Percentiles rank a stretch among this genome's conserved stretches.
Conservation (phyloP, 1,140 invertebrate genomes). For the Drosophila lacertosa region DNA sequence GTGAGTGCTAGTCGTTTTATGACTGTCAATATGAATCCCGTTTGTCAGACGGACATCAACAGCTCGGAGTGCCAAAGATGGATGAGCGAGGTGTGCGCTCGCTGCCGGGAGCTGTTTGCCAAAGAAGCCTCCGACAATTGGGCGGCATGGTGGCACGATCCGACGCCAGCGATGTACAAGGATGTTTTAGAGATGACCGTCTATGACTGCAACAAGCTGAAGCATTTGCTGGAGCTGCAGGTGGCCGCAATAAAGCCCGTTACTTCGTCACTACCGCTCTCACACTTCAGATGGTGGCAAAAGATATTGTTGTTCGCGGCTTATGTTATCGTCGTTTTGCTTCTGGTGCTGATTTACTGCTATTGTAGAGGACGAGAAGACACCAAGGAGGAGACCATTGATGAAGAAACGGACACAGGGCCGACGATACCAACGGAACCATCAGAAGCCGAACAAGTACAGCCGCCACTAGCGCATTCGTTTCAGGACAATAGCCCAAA, state of each 20-base stretch:
- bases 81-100: slow-evolving; percentile 48
- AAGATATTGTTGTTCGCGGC: slow-evolving; percentile 3
- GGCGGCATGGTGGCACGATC: slow-evolving; percentile 39
- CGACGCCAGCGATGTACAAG: slow-evolving; percentile 41
- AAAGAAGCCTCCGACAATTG: background rate
- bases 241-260: background rate
- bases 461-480: background rate
- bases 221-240: slow-evolving; percentile 29
- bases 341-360: slow-evolving; percentile 1
- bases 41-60: slow-evolving; percentile 45
- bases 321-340: background rate
- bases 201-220: slow-evolving; percentile 56
- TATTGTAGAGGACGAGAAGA: background rate
- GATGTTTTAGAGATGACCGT: slow-evolving; percentile 48
- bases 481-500: background rate
- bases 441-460: too few species aligned
- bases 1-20: background rate
- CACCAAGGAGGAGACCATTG: too few species aligned
- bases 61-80: slow-evolving; percentile 50
- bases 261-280: background rate
- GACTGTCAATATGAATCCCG: slow-evolving; percentile 55
- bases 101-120: slow-evolving; percentile 39
- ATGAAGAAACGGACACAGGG: background rate
- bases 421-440: too few species aligned
- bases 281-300: slow-evolving; percentile 11